A percentile compares a stretch with the other conserved stretches of the same genome.
phyloP scores from a whole-genome alignment of 2,888 invertebrate species.

The Heliconius ethilla region DNA sequence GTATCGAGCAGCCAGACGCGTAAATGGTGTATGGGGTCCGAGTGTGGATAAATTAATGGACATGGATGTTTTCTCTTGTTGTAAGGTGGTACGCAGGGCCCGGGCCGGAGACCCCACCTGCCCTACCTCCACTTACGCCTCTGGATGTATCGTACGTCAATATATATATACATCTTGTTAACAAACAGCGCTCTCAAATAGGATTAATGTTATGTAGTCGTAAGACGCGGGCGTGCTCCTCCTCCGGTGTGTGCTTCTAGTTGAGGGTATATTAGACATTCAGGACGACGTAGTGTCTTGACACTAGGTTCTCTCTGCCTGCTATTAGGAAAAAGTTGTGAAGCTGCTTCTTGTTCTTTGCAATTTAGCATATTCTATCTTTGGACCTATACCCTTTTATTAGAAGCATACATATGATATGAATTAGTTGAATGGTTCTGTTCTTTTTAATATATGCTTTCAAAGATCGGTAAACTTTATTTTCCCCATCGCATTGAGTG shows the following conservation, averaged over 20 bases:
- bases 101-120: conserved; percentile 81
- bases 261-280: background rate
- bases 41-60: conserved; percentile 71
- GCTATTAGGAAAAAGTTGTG: too few relatives aligned
- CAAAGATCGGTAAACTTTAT: background rate
- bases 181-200: conserved; percentile 58
- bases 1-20: conserved; percentile 74
- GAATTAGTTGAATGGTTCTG: background rate
- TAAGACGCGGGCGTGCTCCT: background rate
- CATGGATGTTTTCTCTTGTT: conserved; percentile 76
- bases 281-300: too few relatives aligned
- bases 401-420: conserved; percentile 2
- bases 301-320: too few relatives aligned
- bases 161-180: conserved; percentile 57
- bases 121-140: conserved; percentile 83
- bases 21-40: conserved; percentile 79
- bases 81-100: conserved; percentile 81
- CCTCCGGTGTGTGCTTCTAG: conserved; percentile 6
- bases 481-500: background rate
- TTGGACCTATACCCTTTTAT: background rate
- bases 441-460: background rate
- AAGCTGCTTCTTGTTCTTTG: background rate
- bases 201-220: conserved; percentile 37
- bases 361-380: background rate
- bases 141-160: conserved; percentile 83